These are phyloP conservation scores for Pseudococcus viburni DNA, from an alignment of 2,888 invertebrate genomes.

Conservation along the genomic window DNA sequence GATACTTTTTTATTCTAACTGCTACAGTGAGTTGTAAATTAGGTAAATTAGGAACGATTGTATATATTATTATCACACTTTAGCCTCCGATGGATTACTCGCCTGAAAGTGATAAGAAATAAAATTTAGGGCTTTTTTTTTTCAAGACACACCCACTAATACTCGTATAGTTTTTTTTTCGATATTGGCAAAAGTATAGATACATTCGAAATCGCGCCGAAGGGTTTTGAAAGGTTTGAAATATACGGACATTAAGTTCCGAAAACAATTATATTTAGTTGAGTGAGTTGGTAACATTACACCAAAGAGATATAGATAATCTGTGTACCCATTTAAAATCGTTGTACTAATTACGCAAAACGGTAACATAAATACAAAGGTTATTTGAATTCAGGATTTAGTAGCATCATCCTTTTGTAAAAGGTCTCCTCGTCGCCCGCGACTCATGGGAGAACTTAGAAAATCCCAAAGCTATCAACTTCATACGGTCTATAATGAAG, in stretches of 20 bases:
- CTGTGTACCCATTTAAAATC: conserved; percentile 50
- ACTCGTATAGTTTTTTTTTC: background rate
- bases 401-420: conserved; percentile 47
- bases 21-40: background rate
- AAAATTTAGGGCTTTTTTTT: background rate
- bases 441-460: conserved; percentile 45
- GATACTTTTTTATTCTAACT: background rate
- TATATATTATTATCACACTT: background rate
- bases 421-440: conserved; percentile 46
- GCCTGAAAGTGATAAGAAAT: background rate
- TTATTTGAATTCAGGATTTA: conserved; percentile 57
- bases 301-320: conserved; percentile 54
- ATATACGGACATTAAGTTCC: conserved; percentile 29
- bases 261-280: conserved; percentile 44
- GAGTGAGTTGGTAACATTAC: conserved; percentile 15
- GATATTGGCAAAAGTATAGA: background rate
- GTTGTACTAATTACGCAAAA: conserved; percentile 49
- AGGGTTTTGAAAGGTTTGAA: conserved; percentile 9
- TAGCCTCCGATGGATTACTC: background rate
- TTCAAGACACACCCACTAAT: too few relatives aligned
- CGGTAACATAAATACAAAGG: conserved; percentile 53
- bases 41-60: background rate
- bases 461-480: conserved; percentile 62
- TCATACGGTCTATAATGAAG: conserved; percentile 61
- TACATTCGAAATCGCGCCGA: background rate